Base-by-base conservation (phyloP, 2,113 vertebrate species). In the Hylia prasina region DNA sequence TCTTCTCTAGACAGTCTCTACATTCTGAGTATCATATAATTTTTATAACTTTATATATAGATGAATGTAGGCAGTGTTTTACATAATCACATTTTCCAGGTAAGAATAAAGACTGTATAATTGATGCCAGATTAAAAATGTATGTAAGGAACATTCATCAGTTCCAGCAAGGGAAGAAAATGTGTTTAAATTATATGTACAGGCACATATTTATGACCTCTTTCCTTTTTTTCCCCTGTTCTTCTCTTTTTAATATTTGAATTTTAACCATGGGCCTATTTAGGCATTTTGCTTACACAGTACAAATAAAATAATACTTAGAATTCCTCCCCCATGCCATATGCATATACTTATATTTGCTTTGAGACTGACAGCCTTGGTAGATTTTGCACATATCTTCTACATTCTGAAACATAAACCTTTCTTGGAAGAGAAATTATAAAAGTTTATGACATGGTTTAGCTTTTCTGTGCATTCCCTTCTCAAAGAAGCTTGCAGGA, bases 231-330 rank as follows among this genome's bases (percentile, higher is more conserved):
- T 31, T 9, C 1, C 2, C 2, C 13, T 4, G 13, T 31, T 68
- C 63, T 68, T 80, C 28, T 61, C 30, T 66, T 89, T 58, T 75
- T 53, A 53, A 68, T 68, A 53, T 70, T 94, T 83, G 76, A 63
- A 88, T 95, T 93, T 86, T 84, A 92, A 70, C 47, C 28, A 61
- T 9, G 65, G 39, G 57, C 7, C 0, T 64, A 35, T 96, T 92
- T 28, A 84, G 54, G 8, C 53, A 85, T 93, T 94, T 97, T 96
- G 20, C 40, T 94, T 91, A 90, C 39, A 86, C 22, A 44, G 47
- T 80, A 79, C 94, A 92, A 95, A 91, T 91, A 93, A 96, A 93
- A 60, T 39, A 87, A 57, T 50, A 33, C 22, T 86, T 91, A 58
- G 83, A 84, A 93, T 92, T 93, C 65, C 71, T 93, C 65, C 87